These are phyloP conservation scores for Liolophura sinensis DNA, from an alignment of 1,140 invertebrate species.

Conservation along the genomic window DNA sequence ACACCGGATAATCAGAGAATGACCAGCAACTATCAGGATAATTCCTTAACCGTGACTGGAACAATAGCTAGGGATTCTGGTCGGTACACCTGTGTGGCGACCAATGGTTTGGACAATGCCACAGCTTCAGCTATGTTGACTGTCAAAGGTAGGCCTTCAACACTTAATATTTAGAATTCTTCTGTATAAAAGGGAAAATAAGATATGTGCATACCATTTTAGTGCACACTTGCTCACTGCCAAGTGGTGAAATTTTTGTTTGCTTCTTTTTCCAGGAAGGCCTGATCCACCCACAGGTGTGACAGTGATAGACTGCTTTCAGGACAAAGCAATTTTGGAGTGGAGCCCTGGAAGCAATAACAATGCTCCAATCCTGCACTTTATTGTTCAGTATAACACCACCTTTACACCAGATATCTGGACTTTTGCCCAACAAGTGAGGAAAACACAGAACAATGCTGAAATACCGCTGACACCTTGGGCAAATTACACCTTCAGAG, in stretches of 20 bases:
- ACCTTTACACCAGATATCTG: conserved; percentile 91
- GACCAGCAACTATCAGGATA: conserved; percentile 69
- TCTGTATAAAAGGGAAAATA: conserved; percentile 80
- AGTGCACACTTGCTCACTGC: conserved; percentile 58
- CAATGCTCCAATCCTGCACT: conserved; percentile 89
- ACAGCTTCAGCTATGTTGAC: conserved; percentile 83
- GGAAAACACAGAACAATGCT: conserved; percentile 28
- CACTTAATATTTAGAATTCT: conserved; percentile 87
- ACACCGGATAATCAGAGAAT: conserved; percentile 73
- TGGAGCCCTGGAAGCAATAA: conserved; percentile 81
- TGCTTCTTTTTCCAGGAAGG: conserved; percentile 82
- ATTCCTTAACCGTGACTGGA: conserved; percentile 91
- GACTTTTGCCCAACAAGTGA: conserved; percentile 55
- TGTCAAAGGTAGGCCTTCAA: conserved; percentile 76
- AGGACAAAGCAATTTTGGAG: conserved; percentile 72
- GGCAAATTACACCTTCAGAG: conserved; percentile 96
- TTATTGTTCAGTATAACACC: conserved; percentile 92
- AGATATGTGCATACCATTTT: no score
- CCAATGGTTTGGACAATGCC: conserved; percentile 84
- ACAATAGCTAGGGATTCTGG: conserved; percentile 94
- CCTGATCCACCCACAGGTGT: conserved; percentile 83
- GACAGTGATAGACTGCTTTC: conserved; percentile 58
- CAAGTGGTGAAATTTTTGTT: conserved; percentile 89
- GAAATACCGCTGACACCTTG: conserved; percentile 66
- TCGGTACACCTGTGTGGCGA: conserved; percentile 93